These are phyloP conservation scores for Sesamia inferens DNA, from an alignment of 2,888 invertebrate species.

Conservation along the genomic window DNA sequence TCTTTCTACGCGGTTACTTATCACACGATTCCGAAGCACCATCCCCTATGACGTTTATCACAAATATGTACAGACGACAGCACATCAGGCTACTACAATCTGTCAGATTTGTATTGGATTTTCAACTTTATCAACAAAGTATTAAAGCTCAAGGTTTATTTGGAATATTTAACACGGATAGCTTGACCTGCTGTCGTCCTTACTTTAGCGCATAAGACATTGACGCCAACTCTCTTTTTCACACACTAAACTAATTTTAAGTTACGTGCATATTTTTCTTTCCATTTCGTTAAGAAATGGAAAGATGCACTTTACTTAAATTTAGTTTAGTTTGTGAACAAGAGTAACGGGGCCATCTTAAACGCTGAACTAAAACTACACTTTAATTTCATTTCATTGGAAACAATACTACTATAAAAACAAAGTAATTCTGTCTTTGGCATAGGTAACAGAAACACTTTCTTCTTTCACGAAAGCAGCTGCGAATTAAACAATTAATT, in stretches of 20 bases:
- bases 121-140: too few relatives aligned
- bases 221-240: too few relatives aligned
- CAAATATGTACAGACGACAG: conserved; percentile 9
- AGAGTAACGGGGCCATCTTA: neutral
- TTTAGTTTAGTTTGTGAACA: too few relatives aligned
- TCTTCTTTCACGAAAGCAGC: conserved; percentile 30
- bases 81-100: neutral
- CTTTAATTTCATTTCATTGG: too few relatives aligned
- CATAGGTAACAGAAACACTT: conserved; percentile 37
- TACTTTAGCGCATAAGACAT: conserved; percentile 18
- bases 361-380: conserved; percentile 13
- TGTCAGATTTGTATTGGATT: neutral
- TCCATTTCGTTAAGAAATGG: too few relatives aligned
- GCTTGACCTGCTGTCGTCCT: too few relatives aligned
- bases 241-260: too few relatives aligned
- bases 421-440: conserved; percentile 54
- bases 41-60: conserved; percentile 15
- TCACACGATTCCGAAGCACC: conserved; percentile 57
- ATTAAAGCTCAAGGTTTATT: too few relatives aligned
- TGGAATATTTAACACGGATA: too few relatives aligned
- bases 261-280: too few relatives aligned
- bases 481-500: conserved; percentile 51
- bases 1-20: conserved; percentile 28
- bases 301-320: too few relatives aligned
- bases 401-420: conserved; percentile 22